Base-by-base conservation (phyloP, 2,888 invertebrate species). In the Chymomyza amoena region DNA sequence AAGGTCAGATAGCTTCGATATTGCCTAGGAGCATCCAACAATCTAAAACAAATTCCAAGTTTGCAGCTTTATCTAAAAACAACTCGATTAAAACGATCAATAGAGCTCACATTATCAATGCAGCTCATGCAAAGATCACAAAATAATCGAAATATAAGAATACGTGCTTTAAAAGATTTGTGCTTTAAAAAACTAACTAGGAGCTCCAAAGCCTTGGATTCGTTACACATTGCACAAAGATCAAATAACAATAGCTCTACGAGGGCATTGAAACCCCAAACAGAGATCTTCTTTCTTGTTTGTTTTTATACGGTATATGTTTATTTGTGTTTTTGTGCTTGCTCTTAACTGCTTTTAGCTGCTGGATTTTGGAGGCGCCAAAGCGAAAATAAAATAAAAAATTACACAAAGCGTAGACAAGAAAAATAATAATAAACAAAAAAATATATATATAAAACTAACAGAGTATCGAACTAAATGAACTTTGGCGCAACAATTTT, bases 361-460 rank as follows among this genome's bases (percentile, higher is more conserved):
- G 39, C 39, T 32, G 32, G 7, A 32, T 32, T 32, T 32, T 9
- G 5, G 32, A 32, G 39, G 39, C 39, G 39, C 72, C 75, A 75
- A 76, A 68, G 75, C 76, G 61, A 25, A 71, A 72, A 72, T 64
- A 20, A 54, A 54, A 54, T n/a, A 13, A 54, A 54, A 54, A n/a
- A 15, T 16, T 18, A 54, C 15, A 54, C 16, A 54, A 54, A 54
- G 18, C 16, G 20, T 5, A 54, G 20, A 54, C 16, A 54, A 54
- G 16, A 16, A 54, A 54, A 54, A 54, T 54, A 54, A 54, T 54
- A 54, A 54, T 18, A 18, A 51, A 54, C 18, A 54, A n/a, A 18
- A 54, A 54, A 7, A 54, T 16, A 16, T 5, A 51, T 16, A 7
- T 51, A 51, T 51, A 32, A 32, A 45, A 45, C 39, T 45, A 45